Conservation (phyloP, 2,113 vertebrate genomes). For the Cryptotis parvus region DNA sequence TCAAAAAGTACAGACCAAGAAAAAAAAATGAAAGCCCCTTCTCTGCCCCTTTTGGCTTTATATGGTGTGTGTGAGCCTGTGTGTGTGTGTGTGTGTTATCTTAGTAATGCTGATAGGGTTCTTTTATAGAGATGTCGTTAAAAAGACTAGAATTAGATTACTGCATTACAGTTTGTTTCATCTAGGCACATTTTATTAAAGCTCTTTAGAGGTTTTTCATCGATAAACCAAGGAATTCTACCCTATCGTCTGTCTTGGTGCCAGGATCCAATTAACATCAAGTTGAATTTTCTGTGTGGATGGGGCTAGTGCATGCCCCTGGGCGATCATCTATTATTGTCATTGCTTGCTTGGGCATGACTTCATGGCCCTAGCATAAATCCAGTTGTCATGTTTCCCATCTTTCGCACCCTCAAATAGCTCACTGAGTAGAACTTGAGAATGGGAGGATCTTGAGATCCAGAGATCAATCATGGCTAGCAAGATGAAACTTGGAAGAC, state of each 20-base stretch:
- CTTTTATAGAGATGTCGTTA: slow-evolving; percentile 39
- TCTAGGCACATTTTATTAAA: slow-evolving; percentile 72
- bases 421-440: slow-evolving; percentile 37
- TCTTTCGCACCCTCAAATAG: slow-evolving; percentile 71
- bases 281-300: slow-evolving; percentile 51
- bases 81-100: neutral
- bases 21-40: neutral
- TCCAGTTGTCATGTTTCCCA: slow-evolving; percentile 75
- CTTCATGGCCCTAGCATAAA: slow-evolving; percentile 58
- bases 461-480: slow-evolving; percentile 1
- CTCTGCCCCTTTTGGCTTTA: neutral
- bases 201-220: slow-evolving; percentile 61
- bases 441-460: slow-evolving; percentile 31
- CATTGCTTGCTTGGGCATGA: slow-evolving; percentile 69
- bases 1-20: neutral
- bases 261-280: slow-evolving; percentile 70
- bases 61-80: slow-evolving; percentile 20
- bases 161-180: neutral
- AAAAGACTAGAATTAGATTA: slow-evolving; percentile 20
- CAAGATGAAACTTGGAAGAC: neutral
- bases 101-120: slow-evolving; percentile 53
- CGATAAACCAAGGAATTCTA: slow-evolving; percentile 48
- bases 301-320: slow-evolving; percentile 30
- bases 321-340: slow-evolving; percentile 76
- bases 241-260: slow-evolving; percentile 19